A percentile compares a stretch with the other conserved stretches of the same genome.
Evolutionary conservation across 2,113 vertebrate species (phyloP).

Genomic region (Motacilla alba): DNA sequence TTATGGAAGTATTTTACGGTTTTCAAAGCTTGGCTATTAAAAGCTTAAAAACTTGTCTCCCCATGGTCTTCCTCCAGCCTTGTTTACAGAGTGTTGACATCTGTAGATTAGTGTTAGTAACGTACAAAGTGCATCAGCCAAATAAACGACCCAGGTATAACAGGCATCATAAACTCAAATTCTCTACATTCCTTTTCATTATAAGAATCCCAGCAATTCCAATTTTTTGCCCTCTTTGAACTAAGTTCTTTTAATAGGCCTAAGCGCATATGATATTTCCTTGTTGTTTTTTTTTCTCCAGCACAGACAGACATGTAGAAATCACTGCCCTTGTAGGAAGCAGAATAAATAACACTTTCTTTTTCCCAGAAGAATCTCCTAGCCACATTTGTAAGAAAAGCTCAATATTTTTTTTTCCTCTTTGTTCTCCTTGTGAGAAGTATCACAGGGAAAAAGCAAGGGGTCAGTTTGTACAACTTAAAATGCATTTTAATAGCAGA

Average conservation of each 20-base stretch:
- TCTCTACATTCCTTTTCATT: background rate
- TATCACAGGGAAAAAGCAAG: background rate
- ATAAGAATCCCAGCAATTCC: background rate
- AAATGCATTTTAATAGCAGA: background rate
- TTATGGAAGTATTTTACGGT: rapidly evolving
- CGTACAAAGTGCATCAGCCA: background rate
- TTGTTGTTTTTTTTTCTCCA: background rate
- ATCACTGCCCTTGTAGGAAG: background rate
- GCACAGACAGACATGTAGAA: background rate
- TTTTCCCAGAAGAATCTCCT: background rate
- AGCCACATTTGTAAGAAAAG: background rate
- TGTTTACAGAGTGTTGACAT: background rate
- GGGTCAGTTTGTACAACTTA: background rate
- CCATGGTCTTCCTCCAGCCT: background rate
- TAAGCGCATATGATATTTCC: background rate
- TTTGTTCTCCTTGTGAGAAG: background rate
- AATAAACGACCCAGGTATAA: background rate
- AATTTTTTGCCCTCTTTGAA: background rate
- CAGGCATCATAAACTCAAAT: background rate
- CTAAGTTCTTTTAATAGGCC: background rate
- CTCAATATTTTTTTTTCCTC: background rate
- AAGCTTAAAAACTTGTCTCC: background rate
- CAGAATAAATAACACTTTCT: background rate
- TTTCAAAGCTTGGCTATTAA: background rate
- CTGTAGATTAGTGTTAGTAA: background rate